Conservation (phyloP, 2,797 vertebrate species). For the Hemibagrus guttatus region DNA sequence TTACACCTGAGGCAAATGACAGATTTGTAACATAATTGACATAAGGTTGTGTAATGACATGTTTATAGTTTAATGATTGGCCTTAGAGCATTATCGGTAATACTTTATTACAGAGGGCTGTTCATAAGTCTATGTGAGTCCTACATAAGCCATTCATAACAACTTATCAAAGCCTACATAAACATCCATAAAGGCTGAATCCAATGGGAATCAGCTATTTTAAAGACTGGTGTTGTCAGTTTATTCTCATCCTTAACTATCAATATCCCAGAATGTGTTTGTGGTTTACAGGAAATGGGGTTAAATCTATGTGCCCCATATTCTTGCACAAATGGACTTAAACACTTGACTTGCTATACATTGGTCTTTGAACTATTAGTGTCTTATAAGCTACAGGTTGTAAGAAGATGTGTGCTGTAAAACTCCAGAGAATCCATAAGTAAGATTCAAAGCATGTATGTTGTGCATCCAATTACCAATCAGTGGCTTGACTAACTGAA, state of each 20-base stretch:
- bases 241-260: not conserved
- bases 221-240: not conserved
- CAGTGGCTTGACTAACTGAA: slow-evolving; percentile 39
- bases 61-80: not conserved
- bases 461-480: slow-evolving; percentile 16
- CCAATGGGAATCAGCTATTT: not conserved
- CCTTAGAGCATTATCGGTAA: not conserved
- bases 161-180: not conserved
- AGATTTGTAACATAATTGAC: not conserved
- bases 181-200: not conserved
- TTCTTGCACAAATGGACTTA: not conserved
- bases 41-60: not conserved
- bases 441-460: slow-evolving; percentile 23
- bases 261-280: not conserved
- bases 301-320: not conserved
- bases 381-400: slow-evolving; percentile 16
- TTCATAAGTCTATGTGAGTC: not conserved
- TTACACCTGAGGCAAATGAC: not conserved
- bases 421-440: slow-evolving; percentile 3
- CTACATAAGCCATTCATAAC: not conserved
- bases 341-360: slow-evolving; percentile 4
- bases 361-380: slow-evolving; percentile 1
- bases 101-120: not conserved
- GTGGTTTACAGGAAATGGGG: not conserved
- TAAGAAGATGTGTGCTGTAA: slow-evolving; percentile 3